A percentile compares a stretch with the other conserved stretches of the same genome.
These are phyloP conservation scores for Zaprionus bogoriensis DNA, from an alignment of 2,888 invertebrate species.

Conservation along the genomic window DNA sequence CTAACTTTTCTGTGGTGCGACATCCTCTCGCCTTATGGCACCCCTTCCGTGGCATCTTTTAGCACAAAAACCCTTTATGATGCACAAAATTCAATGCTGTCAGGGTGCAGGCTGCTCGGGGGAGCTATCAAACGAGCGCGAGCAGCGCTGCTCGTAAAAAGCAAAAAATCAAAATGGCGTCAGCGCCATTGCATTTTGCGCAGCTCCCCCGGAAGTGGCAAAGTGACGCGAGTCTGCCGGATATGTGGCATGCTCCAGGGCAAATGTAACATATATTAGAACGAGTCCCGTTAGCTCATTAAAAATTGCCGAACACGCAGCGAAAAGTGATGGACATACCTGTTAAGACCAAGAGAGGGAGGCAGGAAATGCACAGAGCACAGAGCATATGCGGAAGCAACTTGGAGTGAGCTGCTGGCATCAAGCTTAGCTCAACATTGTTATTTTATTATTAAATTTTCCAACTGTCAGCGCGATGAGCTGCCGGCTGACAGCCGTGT, in stretches of 20 bases:
- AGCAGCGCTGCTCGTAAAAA: slow-evolving; percentile 32
- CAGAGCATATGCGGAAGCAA: too few species aligned
- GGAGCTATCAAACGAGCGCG: slow-evolving; percentile 11
- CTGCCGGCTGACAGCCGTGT: slow-evolving; percentile 5
- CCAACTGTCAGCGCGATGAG: slow-evolving; percentile 21
- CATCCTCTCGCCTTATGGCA: not conserved
- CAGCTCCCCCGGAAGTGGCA: slow-evolving; percentile 6
- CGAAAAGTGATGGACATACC: not conserved
- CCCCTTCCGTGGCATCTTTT: not conserved
- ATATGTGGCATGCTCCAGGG: too few species aligned
- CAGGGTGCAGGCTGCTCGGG: not conserved
- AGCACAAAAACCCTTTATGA: slow-evolving; percentile 44
- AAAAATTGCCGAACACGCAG: slow-evolving; percentile 23
- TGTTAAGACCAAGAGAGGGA: not conserved
- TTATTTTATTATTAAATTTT: slow-evolving; percentile 33
- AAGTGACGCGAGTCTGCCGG: slow-evolving; percentile 1
- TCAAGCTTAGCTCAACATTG: slow-evolving; percentile 14
- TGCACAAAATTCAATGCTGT: slow-evolving; percentile 48
- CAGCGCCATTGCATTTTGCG: slow-evolving; percentile 24
- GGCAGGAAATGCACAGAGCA: not conserved
- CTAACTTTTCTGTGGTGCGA: slow-evolving; percentile 33
- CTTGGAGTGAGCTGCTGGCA: too few species aligned
- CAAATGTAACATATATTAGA: too few species aligned
- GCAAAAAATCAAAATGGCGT: slow-evolving; percentile 40
- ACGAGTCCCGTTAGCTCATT: slow-evolving; percentile 40